Base-by-base conservation (phyloP, 2,797 vertebrate genomes). In the Tiaroga cobitis region DNA sequence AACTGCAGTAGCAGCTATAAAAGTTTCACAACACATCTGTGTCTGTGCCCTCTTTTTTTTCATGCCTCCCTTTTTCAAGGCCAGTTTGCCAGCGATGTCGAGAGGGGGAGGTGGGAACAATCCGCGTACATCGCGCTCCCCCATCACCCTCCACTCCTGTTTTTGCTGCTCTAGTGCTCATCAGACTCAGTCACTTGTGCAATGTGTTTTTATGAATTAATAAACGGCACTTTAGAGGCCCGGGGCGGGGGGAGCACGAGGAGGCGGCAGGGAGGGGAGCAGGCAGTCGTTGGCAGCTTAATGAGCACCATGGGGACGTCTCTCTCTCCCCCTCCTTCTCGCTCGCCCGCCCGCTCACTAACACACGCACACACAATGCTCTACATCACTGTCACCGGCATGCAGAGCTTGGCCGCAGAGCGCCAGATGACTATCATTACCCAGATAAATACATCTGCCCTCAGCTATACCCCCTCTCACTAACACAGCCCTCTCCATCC, bases 141-240 rank as follows among this genome's bases (percentile, higher is more conserved):
- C 51, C 51, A 49, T 46, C 63, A 68, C 37, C 34, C 82, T 72
- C 83, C 51, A 83, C 88, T 85, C 69, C 82, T 83, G 73, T 75
- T 92, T 94, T 93, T 92, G 93, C 93, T 90, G 95, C 95, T 95
- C 91, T 92, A 91, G 91, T 91, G 95, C 95, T 94, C 94, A 93
- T 95, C 91, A 91, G 95, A 94, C 94, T 95, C 95, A 94, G 95
- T 96, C 95, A 93, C 92, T 93, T 92, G 95, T 92, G 94, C 93
- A 90, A 92, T 95, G 95, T 92, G 90, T 96, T 97, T 97, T 96
- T 96, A 96, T 96, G 95, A 97, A 97, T 97, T 96, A 96, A 96
- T 97, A 96, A 97, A 95, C 92, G 93, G 90, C 94, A 93, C 95
- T 95, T 95, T 94, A 95, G 95, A 94, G 93, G 93, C 94, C 93